These are phyloP conservation scores for Panzeria rudis DNA, from an alignment of 2,888 invertebrate genomes.

Conservation along the genomic window DNA sequence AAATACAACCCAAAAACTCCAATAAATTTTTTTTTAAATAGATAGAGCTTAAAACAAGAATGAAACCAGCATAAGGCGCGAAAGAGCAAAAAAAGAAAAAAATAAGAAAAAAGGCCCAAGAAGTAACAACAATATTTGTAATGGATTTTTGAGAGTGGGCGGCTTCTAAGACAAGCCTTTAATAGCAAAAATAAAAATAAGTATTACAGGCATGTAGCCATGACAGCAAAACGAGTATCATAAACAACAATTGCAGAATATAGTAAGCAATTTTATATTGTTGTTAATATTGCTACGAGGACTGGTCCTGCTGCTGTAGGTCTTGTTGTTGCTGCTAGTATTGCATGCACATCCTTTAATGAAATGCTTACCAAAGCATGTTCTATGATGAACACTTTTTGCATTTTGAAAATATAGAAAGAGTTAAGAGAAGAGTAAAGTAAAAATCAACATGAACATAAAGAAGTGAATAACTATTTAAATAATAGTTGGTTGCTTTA, in stretches of 20 bases:
- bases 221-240: constrained; percentile 50
- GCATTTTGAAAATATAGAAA: constrained; percentile 6
- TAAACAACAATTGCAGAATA: constrained; percentile 54
- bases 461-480: constrained; percentile 51
- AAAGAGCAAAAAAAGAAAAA: neutral
- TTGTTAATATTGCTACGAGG: constrained; percentile 14
- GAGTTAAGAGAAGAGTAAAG: neutral
- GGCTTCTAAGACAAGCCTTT: constrained; percentile 62
- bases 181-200: constrained; percentile 40
- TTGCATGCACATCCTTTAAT: constrained; percentile 66
- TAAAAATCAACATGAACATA: constrained; percentile 21
- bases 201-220: constrained; percentile 46
- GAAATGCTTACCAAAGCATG: constrained; percentile 67
- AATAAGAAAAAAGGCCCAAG: neutral
- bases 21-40: constrained; percentile 62
- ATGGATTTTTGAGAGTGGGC: constrained; percentile 66
- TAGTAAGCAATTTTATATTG: constrained; percentile 49
- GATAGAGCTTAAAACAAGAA: constrained; percentile 30
- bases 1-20: constrained; percentile 40
- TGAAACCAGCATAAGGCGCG: constrained; percentile 6
- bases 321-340: constrained; percentile 26
- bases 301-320: constrained; percentile 13
- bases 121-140: constrained; percentile 57
- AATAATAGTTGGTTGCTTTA: constrained; percentile 46
- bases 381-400: constrained; percentile 42